These are phyloP conservation scores for Monopis laevigella DNA, from an alignment of 2,888 invertebrate genomes.

Conservation along the genomic window DNA sequence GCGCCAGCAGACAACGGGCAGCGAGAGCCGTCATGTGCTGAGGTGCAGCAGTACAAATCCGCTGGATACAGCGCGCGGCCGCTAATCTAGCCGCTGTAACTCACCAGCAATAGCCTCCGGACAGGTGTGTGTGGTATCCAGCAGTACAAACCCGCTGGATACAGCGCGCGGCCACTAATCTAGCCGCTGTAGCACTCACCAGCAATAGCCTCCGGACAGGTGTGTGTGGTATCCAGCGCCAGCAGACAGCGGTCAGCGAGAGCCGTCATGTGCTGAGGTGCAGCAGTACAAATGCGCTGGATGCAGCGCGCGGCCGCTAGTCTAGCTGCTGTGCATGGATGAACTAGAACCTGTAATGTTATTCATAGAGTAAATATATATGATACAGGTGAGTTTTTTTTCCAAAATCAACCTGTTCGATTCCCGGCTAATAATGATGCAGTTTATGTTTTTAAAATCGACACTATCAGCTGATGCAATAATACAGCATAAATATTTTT, in stretches of 20 bases:
- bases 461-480: too few relatives aligned
- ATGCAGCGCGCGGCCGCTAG: slow-evolving; percentile 95
- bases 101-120: slow-evolving; percentile 83
- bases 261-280: slow-evolving; percentile 94
- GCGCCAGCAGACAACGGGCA: slow-evolving; percentile 87
- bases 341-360: slow-evolving; percentile 81
- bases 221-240: slow-evolving; percentile 87
- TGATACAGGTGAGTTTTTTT: too few relatives aligned
- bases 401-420: too few relatives aligned
- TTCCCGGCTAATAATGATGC: too few relatives aligned
- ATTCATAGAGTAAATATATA: too few relatives aligned
- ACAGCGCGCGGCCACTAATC: too few relatives aligned
- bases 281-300: slow-evolving; percentile 90
- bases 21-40: slow-evolving; percentile 93
- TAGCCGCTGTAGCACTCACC: too few relatives aligned
- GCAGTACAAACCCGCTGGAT: too few relatives aligned
- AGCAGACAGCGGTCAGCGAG: slow-evolving; percentile 90
- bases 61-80: slow-evolving; percentile 94
- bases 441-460: too few relatives aligned
- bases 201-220: slow-evolving; percentile 88
- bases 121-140: slow-evolving; percentile 89
- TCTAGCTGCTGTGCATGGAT: slow-evolving; percentile 93
- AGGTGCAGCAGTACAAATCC: slow-evolving; percentile 93
- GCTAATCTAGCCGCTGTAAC: slow-evolving; percentile 89
- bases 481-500: too few relatives aligned